Base-by-base conservation (phyloP, 2,888 invertebrate genomes). In the Acleris holmiana region DNA sequence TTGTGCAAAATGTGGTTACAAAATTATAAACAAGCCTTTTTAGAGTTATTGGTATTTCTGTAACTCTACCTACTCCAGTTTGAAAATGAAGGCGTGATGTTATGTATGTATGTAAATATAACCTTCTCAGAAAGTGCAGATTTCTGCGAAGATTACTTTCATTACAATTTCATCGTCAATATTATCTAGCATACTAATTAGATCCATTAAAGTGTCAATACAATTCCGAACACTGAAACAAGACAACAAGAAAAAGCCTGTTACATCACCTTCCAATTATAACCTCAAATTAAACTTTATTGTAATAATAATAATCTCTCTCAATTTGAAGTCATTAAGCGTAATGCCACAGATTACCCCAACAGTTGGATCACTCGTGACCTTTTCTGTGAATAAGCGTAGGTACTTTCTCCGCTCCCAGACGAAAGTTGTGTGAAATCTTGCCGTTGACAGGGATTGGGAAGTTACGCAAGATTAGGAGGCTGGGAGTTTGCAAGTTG, bases 381-480 rank as follows among this genome's bases (percentile, higher is more conserved):
- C 57, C 57, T 58, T 23, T 63, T 44, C 40, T 5, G 5, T 18
- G 13, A 17, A 29, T 29, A 29, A 18, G 17, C 17, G 51, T n/a
- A n/a, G n/a, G n/a, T 35, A 40, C 63, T 63, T 63, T 63, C 57
- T 57, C 46, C 40, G 57, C 63, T 58, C 46, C 18, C 51, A 23
- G 63, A 35, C 18, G 51, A 51, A 58, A 63, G 63, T 47, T 41
- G 47, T 13, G 23, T 57, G 50, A 23, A 35, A 51, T 46, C 46
- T 35, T 48, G 41, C n/a, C 17, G 60, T 51, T 62, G 56, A 62
- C 49, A 56, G 13, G 60, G 47, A 18, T 47, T 19, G 46, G 49
- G 51, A 58, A 63, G 57, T 58, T 63, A 53, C 51, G 46, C 44
- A 57, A 53, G 63, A 63, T 63, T 58, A 63, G 19, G 51, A 58